Evolutionary conservation across 2,113 vertebrate species (phyloP).

Genomic region (Hemiprocne comata): DNA sequence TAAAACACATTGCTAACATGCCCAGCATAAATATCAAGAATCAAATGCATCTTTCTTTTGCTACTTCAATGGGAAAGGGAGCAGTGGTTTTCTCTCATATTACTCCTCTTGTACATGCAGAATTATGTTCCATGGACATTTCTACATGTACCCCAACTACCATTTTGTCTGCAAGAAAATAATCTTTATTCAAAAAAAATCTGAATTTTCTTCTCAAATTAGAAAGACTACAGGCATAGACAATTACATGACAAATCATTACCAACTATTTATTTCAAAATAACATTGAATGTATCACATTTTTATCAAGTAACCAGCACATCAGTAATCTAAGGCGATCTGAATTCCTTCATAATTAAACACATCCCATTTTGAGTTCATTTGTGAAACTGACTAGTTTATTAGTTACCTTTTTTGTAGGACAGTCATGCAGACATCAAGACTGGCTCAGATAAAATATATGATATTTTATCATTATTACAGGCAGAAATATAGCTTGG

Average conservation of each 20-base stretch:
- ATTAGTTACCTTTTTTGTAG: not conserved
- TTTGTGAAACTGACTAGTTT: not conserved
- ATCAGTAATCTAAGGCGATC: not conserved
- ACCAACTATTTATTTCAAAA: not conserved
- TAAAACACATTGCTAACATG: conserved; percentile 45
- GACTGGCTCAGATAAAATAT: not conserved
- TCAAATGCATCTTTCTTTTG: not conserved
- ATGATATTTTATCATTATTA: not conserved
- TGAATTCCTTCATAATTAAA: not conserved
- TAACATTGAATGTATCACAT: not conserved
- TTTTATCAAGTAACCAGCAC: not conserved
- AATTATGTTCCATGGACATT: not conserved
- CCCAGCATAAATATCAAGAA: not conserved
- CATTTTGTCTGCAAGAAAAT: not conserved
- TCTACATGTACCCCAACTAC: not conserved
- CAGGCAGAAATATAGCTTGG: not conserved
- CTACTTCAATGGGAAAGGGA: not conserved
- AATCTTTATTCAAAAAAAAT: not conserved
- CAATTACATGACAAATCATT: not conserved
- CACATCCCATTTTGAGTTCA: not conserved
- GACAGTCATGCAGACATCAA: not conserved
- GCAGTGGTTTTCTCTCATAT: not conserved
- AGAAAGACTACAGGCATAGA: not conserved
- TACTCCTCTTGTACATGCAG: not conserved
- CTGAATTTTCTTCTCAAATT: too few relatives aligned